Base-by-base conservation (phyloP, 1,140 invertebrate genomes). In the Saccostrea cuccullata region DNA sequence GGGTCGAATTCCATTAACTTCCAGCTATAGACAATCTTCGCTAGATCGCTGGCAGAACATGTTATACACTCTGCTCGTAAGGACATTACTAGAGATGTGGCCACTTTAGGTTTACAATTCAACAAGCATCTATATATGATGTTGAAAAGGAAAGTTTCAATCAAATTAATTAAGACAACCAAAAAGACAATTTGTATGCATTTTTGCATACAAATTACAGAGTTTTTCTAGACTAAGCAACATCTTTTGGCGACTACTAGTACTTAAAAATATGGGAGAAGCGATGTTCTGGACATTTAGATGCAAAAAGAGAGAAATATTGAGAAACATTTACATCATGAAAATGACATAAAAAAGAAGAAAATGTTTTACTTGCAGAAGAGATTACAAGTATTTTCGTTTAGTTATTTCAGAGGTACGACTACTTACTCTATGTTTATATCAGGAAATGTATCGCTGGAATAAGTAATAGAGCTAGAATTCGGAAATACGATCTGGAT, bases 51-150 rank as follows among this genome's bases (percentile, higher is more conserved):
- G n/a, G 47, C 26, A 26, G 83, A 23, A 87, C 89, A 89, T 11
- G 84, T 84, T 17, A 64, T 55, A 84, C 89, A 90, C 5, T 70
- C 55, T 26, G 85, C 89, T 47, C 77, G 13, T 26, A 90, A 55
- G 11, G 89, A 90, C 60, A 90, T 58, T 8, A 88, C 82, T 11
- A 87, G 86, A 12, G 84, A 88, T 20, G 58, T 86, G 1, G 89
- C 87, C 20, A 85, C 86, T 40, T 86, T 90, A 58, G 82, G 55
- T 58, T 86, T 88, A 47, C 89, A 90, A 40, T 90, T 90, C 5
- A 90, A 40, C 13, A 82, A 30, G 85, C 89, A 90, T 17, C 89
- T 90, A n/a, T n/a, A 83, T 67, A 56, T 36, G 17, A 6, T 20
- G 58, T 64, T 20, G 1, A 9, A 47, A 47, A 47, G 47, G 47